A percentile compares a stretch with the other conserved stretches of the same genome.
Evolutionary conservation across 2,797 vertebrate species (phyloP).

Genomic region (Sebastes baramenuke): DNA sequence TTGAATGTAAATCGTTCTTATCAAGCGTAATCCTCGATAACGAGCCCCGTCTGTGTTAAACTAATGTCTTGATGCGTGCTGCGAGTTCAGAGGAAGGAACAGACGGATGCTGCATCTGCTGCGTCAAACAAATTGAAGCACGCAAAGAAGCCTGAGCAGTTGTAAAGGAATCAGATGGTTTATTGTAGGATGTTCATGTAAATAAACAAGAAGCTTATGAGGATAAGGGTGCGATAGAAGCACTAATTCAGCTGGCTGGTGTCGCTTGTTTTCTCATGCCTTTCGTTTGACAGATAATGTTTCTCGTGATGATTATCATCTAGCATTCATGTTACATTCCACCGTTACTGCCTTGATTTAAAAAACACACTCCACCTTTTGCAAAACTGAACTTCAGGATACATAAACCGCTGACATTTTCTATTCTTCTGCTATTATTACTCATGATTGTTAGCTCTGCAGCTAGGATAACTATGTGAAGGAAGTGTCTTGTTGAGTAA

Average conservation of each 20-base stretch:
- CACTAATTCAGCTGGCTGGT: background rate
- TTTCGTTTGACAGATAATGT: background rate
- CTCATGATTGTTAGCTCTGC: background rate
- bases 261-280: background rate
- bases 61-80: conserved; percentile 5
- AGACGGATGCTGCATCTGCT: conserved; percentile 42
- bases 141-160: background rate
- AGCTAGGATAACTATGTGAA: background rate
- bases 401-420: background rate
- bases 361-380: background rate
- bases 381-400: background rate
- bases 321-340: background rate
- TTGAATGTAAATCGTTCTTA: background rate
- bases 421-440: background rate
- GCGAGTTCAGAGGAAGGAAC: conserved; percentile 8
- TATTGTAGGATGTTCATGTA: background rate
- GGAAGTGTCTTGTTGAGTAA: conserved; percentile 30
- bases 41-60: background rate
- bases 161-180: background rate
- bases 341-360: background rate
- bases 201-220: background rate
- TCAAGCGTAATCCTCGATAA: conserved; percentile 17
- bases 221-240: background rate
- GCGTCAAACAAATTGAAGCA: conserved; percentile 2
- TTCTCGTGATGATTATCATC: background rate